Conservation (phyloP, 2,888 invertebrate species). For the Anaspis maculata region DNA sequence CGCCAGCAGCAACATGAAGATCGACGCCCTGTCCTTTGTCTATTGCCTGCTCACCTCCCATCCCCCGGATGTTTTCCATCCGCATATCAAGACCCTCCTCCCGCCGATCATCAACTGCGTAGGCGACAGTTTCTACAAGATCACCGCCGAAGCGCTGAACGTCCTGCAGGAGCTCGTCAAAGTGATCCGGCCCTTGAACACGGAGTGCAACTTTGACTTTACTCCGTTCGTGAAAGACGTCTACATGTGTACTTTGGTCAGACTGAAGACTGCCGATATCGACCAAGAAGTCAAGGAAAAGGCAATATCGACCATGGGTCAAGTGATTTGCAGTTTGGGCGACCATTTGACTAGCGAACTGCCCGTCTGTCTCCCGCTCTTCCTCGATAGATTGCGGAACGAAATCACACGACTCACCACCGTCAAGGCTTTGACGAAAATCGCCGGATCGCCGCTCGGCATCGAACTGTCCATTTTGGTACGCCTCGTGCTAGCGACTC, state of each 20-base stretch:
- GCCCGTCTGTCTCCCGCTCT: constrained; percentile 82
- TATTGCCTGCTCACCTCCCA: constrained; percentile 76
- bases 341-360: constrained; percentile 76
- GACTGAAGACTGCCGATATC: constrained; percentile 90
- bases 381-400: constrained; percentile 89
- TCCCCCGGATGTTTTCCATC: constrained; percentile 68
- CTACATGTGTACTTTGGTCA: constrained; percentile 76
- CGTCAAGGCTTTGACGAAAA: constrained; percentile 91
- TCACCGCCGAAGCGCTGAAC: constrained; percentile 90
- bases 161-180: constrained; percentile 91
- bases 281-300: constrained; percentile 99
- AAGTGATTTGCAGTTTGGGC: constrained; percentile 86
- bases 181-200: constrained; percentile 81
- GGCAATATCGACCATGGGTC: constrained; percentile 95
- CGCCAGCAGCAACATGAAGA: constrained; percentile 95
- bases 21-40: constrained; percentile 90
- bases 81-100: constrained; percentile 67
- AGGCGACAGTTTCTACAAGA: constrained; percentile 96
- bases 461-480: constrained; percentile 80
- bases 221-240: constrained; percentile 69
- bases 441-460: constrained; percentile 81
- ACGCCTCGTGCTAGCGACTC: constrained; percentile 29
- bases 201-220: constrained; percentile 57
- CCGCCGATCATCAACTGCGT: constrained; percentile 85
- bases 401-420: constrained; percentile 96